Percentiles rank a stretch among this genome's conserved stretches.
Evolutionary conservation across 2,797 vertebrate genomes (phyloP).

Genomic region (Thamnophis elegans): DNA sequence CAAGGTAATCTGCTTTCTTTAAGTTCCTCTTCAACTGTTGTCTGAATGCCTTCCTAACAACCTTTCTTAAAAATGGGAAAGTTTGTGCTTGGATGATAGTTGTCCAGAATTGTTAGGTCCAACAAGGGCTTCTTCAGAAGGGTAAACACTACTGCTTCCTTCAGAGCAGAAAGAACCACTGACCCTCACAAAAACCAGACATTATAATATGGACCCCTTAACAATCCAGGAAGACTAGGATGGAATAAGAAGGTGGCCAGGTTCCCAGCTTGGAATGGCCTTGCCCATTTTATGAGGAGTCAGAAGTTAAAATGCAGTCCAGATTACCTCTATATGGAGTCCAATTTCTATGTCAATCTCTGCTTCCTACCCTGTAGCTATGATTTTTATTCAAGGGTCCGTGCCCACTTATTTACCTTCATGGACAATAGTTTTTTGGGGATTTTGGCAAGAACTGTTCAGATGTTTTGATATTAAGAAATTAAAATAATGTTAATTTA

Average conservation of each 20-base stretch:
- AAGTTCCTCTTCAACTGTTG: not conserved
- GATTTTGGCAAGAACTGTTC: slow-evolving; percentile 1
- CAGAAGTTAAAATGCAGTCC: not conserved
- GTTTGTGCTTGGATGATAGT: not conserved
- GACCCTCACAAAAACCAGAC: not conserved
- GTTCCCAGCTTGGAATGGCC: not conserved
- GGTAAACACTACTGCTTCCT: not conserved
- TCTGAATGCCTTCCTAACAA: not conserved
- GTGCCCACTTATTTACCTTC: not conserved
- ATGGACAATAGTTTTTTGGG: accelerated
- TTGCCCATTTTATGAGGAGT: not conserved
- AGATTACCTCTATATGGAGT: not conserved
- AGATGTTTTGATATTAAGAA: not conserved
- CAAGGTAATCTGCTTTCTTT: not conserved
- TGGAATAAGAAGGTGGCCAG: not conserved
- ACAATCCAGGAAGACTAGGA: not conserved
- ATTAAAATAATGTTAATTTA: not conserved
- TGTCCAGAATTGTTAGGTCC: not conserved
- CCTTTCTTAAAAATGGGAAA: not conserved
- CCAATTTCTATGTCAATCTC: not conserved
- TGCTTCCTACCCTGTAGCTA: not conserved
- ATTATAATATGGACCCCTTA: not conserved
- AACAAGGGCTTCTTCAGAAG: not conserved
- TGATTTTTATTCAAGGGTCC: not conserved
- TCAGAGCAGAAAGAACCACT: not conserved